These are phyloP conservation scores for Lordiphosa mommai DNA, from an alignment of 1,140 invertebrate species.

Conservation along the genomic window DNA sequence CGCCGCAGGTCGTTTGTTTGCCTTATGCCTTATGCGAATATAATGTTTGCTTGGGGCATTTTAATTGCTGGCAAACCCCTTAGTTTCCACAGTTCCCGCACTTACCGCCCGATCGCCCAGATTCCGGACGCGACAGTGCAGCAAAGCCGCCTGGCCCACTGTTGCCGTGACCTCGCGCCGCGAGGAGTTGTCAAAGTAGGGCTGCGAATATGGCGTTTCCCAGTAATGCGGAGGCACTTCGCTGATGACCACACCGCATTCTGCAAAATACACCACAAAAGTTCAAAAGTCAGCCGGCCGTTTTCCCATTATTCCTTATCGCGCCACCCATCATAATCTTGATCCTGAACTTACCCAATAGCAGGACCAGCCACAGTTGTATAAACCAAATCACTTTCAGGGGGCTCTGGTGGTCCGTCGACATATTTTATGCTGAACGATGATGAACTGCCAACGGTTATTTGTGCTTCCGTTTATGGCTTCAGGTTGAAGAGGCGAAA, in stretches of 20 bases:
- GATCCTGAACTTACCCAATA: constrained; percentile 52
- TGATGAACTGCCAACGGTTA: constrained; percentile 33
- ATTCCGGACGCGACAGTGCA: constrained; percentile 91
- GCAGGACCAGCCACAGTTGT: constrained; percentile 57
- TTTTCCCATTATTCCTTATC: constrained; percentile 6
- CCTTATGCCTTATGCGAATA: constrained; percentile 55
- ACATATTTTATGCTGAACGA: constrained; percentile 45
- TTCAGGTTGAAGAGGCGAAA: constrained; percentile 11
- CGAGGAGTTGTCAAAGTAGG: constrained; percentile 94
- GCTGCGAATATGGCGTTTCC: constrained; percentile 86
- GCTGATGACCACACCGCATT: constrained; percentile 68
- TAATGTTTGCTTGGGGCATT: constrained; percentile 51
- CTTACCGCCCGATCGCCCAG: constrained; percentile 93
- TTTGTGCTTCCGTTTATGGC: constrained; percentile 12
- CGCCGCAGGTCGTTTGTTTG: constrained; percentile 73
- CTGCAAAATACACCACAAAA: constrained; percentile 41
- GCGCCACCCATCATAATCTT: constrained; percentile 26
- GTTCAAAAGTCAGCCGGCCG: background rate
- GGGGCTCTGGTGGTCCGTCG: constrained; percentile 34
- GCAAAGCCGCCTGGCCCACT: constrained; percentile 90
- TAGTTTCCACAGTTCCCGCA: constrained; percentile 35
- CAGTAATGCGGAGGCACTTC: constrained; percentile 79
- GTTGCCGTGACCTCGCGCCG: constrained; percentile 90
- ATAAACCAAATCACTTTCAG: constrained; percentile 50
- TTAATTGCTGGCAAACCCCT: constrained; percentile 43